Evolutionary conservation across 2,888 invertebrate species (phyloP), one percentile per base, ranked within the genome.

Genomic region (Pristionchus arcanus): DNA sequence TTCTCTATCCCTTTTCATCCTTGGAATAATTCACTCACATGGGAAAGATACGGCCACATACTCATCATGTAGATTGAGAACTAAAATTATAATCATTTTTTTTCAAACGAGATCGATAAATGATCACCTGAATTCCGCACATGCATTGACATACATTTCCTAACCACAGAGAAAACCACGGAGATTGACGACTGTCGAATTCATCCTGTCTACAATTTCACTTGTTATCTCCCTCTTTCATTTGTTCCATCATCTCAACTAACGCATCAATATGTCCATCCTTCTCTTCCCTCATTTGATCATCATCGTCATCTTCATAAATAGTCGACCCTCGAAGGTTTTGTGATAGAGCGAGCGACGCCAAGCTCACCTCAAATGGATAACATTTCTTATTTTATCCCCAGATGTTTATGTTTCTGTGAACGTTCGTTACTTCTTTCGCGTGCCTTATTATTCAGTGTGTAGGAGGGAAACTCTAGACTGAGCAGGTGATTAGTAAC

Each of bases 11-110:
- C 7, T 59, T 59, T 19, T 59, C 59, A 87, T 34, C 34, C n/a
- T 21, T 59, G 59, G 25, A 16, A 31, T n/a, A 84, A 31, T 37
- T 37, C 4, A 84, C 87, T 77, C 21, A 91, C 91, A 90, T 91
- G 88, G 28, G 90, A 74, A n/a, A 92, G 88, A 90, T 92, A 92
- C 1, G 92, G 92, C 92, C 92, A 92, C 92, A 92, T 92, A 0
- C 92, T 92, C n/a, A 92, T 92, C 89, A 92, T 92, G 87, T 92
- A 92, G 11, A 92, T 89, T 31, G 92, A 92, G 66, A 87, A 87
- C 87, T 87, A 53, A 87, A 71, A 71, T 1, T 7, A 37, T 13
- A 7, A 34, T 21, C 16, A 9, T 49, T 55, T 25, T 49, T 55
- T 25, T 19, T 49, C 0, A 19, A 37, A 49, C 11, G 2, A 68